Conservation (phyloP, 2,797 vertebrate species). For the Coregonus sp. region DNA sequence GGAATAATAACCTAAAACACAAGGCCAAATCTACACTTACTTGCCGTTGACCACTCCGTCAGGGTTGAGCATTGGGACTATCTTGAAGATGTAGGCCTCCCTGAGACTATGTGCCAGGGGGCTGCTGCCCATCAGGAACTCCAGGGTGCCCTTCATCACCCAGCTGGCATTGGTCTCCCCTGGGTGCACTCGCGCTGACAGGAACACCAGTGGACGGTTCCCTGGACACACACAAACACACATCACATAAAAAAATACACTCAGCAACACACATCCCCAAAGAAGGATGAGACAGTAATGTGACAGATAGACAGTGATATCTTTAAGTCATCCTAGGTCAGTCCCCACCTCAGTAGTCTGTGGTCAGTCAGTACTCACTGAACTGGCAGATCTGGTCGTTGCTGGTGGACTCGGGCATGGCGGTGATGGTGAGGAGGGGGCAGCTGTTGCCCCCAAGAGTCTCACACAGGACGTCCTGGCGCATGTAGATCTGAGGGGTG, state of each 20-base stretch:
- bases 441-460: conserved; percentile 92
- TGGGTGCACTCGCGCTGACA: conserved; percentile 95
- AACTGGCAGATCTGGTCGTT: conserved; percentile 93
- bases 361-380: conserved; percentile 79
- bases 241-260: conserved; percentile 5
- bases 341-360: neutral
- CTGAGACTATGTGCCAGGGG: conserved; percentile 87
- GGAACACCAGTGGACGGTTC: conserved; percentile 93
- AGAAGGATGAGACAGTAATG: neutral
- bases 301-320: too few relatives aligned
- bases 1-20: too few relatives aligned
- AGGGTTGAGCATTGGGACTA: conserved; percentile 98
- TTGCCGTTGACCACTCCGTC: conserved; percentile 98
- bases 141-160: conserved; percentile 99
- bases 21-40: conserved; percentile 73
- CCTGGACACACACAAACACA: conserved; percentile 66
- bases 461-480: conserved; percentile 88
- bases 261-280: neutral
- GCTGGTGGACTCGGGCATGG: conserved; percentile 92
- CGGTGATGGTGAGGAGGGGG: conserved; percentile 95
- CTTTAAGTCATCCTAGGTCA: neutral
- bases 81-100: conserved; percentile 97
- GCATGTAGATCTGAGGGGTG: conserved; percentile 91
- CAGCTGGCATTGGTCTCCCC: conserved; percentile 98
- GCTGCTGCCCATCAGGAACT: conserved; percentile 92